phyloP scores from a whole-genome alignment of 2,113 vertebrate genomes.

The Marcusenius ussheri region DNA sequence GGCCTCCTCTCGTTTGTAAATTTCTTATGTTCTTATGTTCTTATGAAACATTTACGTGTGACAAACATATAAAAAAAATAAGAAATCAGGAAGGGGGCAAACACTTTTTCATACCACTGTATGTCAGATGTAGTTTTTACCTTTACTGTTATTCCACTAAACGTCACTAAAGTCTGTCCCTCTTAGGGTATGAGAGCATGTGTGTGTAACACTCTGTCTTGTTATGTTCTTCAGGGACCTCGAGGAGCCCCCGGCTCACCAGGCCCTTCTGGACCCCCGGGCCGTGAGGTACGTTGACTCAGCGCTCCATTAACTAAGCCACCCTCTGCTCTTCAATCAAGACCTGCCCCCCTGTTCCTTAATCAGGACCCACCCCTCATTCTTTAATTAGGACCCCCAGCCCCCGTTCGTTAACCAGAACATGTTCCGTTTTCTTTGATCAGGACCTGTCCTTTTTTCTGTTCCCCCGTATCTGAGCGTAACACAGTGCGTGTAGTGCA shows the following conservation, averaged over 20 bases:
- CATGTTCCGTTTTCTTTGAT: neutral
- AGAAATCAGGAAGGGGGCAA: too few species aligned
- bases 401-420: neutral
- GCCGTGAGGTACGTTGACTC: slow-evolving; percentile 67
- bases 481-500: neutral
- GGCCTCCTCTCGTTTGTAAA: too few species aligned
- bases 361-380: neutral
- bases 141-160: neutral
- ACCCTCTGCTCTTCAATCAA: neutral
- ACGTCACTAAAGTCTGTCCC: neutral
- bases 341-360: neutral
- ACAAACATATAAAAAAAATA: too few species aligned
- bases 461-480: neutral
- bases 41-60: too few species aligned
- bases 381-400: neutral
- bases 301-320: neutral
- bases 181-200: neutral
- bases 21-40: too few species aligned
- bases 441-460: neutral
- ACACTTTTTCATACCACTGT: too few species aligned
- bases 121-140: slow-evolving; percentile 13
- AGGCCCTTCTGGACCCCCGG: slow-evolving; percentile 71
- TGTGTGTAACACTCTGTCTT: neutral
- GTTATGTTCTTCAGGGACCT: slow-evolving; percentile 61
- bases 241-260: slow-evolving; percentile 74